Percentiles rank a stretch among this genome's conserved stretches.
Evolutionary conservation across 2,797 vertebrate species (phyloP).

Genomic region (Clarias laeviceps): DNA sequence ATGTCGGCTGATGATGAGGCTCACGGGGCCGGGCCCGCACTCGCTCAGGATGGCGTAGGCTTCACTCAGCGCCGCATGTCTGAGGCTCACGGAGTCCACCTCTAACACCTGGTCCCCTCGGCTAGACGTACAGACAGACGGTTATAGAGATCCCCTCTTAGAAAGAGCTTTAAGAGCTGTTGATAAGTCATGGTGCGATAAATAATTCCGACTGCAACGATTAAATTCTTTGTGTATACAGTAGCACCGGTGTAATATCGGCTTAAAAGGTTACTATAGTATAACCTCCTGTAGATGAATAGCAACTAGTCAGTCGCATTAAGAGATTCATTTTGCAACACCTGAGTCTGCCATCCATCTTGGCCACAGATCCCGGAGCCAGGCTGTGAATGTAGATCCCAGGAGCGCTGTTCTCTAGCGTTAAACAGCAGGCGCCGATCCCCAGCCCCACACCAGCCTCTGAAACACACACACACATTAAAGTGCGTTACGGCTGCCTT

Average conservation of each 20-base stretch:
- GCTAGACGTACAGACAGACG: constrained; percentile 65
- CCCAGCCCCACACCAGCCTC: constrained; percentile 91
- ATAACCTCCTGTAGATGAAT: too few species aligned
- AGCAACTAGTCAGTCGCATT: not conserved
- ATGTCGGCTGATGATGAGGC: constrained; percentile 92
- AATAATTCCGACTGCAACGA: too few species aligned
- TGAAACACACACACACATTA: constrained; percentile 61
- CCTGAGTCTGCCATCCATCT: constrained; percentile 95
- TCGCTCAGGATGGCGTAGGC: constrained; percentile 93
- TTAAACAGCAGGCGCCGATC: constrained; percentile 91
- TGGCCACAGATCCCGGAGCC: constrained; percentile 91
- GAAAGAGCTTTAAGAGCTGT: not conserved
- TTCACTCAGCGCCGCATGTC: constrained; percentile 88
- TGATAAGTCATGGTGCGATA: not conserved
- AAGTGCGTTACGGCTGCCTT: not conserved
- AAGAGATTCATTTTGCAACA: constrained; percentile 54
- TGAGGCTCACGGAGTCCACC: constrained; percentile 90
- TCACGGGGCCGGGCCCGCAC: constrained; percentile 90
- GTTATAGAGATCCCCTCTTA: not conserved
- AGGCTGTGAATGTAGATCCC: constrained; percentile 96
- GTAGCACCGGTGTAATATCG: too few species aligned
- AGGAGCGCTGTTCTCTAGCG: constrained; percentile 84
- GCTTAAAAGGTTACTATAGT: too few species aligned
- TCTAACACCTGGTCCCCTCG: constrained; percentile 95
- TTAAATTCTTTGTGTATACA: too few species aligned